Base-by-base conservation (phyloP, 2,888 invertebrate species). In the Ophion ellenae region DNA sequence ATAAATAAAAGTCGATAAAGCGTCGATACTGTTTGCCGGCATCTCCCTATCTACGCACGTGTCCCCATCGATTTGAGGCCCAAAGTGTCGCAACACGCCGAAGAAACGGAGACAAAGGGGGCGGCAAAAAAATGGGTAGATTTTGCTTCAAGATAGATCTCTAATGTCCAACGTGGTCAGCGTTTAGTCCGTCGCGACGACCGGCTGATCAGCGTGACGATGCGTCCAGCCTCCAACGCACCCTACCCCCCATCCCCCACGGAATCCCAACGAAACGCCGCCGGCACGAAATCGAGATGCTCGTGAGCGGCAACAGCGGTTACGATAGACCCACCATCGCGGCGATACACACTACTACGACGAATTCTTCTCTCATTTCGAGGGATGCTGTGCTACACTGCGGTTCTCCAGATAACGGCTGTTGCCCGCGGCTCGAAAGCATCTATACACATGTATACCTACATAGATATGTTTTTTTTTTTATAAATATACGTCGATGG, bases 351-450 rank as follows among this genome's bases (percentile, higher is more conserved):
- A 87, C 86, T 5, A 77, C 64, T 24, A 63, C 73, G 74, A 66
- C 73, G 57, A 67, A 81, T 83, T 81, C 74, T 78, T 63, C 90
- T 90, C 91, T 92, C 90, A 89, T 92, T 89, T 90, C 87, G 87
- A 86, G 87, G 89, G 90, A 84, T 74, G 71, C 83, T 82, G 75
- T 59, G 73, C 78, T 79, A 81, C 76, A 80, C 86, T 81, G 80
- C 69, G 86, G 87, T 90, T 87, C 84, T 86, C 89, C 84, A 90
- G 92, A 92, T 92, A 92, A 92, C 91, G 90, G 91, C 88, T 89
- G 89, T 90, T 89, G 90, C 89, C 89, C 89, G 87, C 88, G 88
- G 88, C 89, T 89, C 87, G 87, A 88, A 87, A 86, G 88, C 83
- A 82, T 83, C 84, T 78, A 78, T 89, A 83, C 84, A 83, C 81